Evolutionary conservation across 2,113 vertebrate species (phyloP), one percentile per base, ranked within the genome.

Genomic region (Shinisaurus crocodilurus): DNA sequence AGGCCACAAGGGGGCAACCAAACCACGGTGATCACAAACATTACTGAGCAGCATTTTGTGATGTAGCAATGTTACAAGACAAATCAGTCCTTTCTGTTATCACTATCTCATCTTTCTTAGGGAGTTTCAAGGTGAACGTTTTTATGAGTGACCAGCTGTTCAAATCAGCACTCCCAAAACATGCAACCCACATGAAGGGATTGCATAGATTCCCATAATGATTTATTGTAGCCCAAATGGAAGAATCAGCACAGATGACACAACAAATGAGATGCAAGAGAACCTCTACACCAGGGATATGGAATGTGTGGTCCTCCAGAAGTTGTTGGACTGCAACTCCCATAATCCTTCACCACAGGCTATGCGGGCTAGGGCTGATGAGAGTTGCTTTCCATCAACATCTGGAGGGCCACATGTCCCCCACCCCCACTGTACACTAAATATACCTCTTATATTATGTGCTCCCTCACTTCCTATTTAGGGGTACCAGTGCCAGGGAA

Each of bases 1-100:
- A 63, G 92, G 72, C 80, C 85, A 95, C 74, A 2, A 89, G 89
- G 57, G 54, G 75, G 60, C 0, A 13, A 25, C 27, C 43, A 63
- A 43, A 60, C 34, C 27, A 1, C 50, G 67, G 63, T 57, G 34
- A 92, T 34, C 2, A 0, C 0, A 86, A 90, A 77, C 0, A 60
- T 0, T 50, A 0, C 0, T n/a, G n/a, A 77, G 43, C 15, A 65
- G 27, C 2, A 13, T 75, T 89, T 74, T 18, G 12, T 45, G 67
- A 7, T 45, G 90, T 0, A 0, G 37, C 29, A 90, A 70, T 54
- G 85, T 69, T 40, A 57, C 87, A 25, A 8, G 0, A 23, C 48
- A 16, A 5, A 89, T 84, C 29, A 89, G 57, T 63, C 3, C 0
- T 77, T 92, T 89, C 54, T 57, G 3, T 27, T 60, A 82, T 15